These are phyloP conservation scores for Girardia tigrina DNA, from an alignment of 2,888 invertebrate genomes.

Conservation along the genomic window DNA sequence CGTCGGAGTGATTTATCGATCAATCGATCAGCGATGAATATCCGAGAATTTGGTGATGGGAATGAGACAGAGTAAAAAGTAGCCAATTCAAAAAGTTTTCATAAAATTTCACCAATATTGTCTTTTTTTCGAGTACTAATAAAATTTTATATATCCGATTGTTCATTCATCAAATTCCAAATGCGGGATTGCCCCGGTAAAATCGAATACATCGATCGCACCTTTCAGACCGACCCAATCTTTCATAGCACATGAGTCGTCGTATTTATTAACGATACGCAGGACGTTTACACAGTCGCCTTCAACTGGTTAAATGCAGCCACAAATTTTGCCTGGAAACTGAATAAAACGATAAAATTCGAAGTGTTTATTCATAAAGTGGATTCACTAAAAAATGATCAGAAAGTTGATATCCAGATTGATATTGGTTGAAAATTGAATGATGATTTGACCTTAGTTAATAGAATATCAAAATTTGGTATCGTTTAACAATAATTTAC, in stretches of 20 bases:
- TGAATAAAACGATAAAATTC: slow-evolving; percentile 86
- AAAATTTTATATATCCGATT: slow-evolving; percentile 88
- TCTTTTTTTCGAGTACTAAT: no score
- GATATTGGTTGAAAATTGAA: slow-evolving; percentile 91
- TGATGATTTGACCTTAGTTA: slow-evolving; percentile 74
- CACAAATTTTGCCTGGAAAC: slow-evolving; percentile 80
- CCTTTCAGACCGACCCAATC: slow-evolving; percentile 84
- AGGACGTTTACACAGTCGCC: slow-evolving; percentile 91
- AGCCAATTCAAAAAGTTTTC: no score
- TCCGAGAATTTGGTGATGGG: no score
- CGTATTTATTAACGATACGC: slow-evolving; percentile 97
- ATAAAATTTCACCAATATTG: no score
- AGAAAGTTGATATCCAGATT: slow-evolving; percentile 93
- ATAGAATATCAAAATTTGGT: slow-evolving; percentile 45
- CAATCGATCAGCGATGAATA: no score
- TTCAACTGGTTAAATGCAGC: slow-evolving; percentile 77
- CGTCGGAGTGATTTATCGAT: no score
- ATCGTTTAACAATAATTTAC: slow-evolving; percentile 88
- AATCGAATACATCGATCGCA: slow-evolving; percentile 87
- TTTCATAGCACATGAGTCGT: slow-evolving; percentile 92
- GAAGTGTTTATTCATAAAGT: slow-evolving; percentile 98
- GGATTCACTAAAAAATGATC: slow-evolving; percentile 93
- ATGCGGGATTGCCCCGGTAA: slow-evolving; percentile 99
- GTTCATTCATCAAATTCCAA: slow-evolving; percentile 95
- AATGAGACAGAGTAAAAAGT: no score